Evolutionary conservation across 1,140 invertebrate genomes (phyloP), one percentile per base, ranked within the genome.

Genomic region (Seison nebaliae): DNA sequence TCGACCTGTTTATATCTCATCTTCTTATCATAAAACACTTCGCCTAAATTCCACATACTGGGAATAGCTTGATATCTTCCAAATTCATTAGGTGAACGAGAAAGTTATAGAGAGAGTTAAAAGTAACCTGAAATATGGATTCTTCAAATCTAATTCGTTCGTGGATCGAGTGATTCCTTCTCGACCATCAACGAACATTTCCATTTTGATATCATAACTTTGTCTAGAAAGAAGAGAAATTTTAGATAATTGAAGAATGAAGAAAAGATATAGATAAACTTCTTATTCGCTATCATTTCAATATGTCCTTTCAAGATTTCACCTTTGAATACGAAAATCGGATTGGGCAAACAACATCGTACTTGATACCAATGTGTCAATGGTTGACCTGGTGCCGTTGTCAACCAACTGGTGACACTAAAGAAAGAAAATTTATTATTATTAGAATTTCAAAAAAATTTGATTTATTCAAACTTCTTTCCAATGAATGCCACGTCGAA

Each of bases 341-440:
- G 88, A 44, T 73, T 74, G 51, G 86, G 76, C 19, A 98, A 53
- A 20, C 96, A 64, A 59, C 86, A 96, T 28, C 88, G 68, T 7
- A 98, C 86, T 69, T 98, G 86, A 60, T 98, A 98, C 88, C 88
- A 96, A 60, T 96, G 88, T 21, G 88, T 96, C 2, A 96, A 61
- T n/a, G 86, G 80, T 54, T 94, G 83, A 12, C 83, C 93, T 1
- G 88, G 88, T 5, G 84, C 71, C 15, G 88, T 98, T n/a, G 84
- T 93, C 4, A 96, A 59, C 84, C 86, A 96, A 34, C 94, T 72
- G 37, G 77, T 73, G 50, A 79, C 72, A 42, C 63, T 65, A 41
- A 28, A 45, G 32, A 35, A 38, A 49, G 33, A 7, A n/a, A 29
- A 32, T 31, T 9, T n/a, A 4, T 44, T 15, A 15, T 20, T 18